phyloP scores from a whole-genome alignment of 1,140 invertebrate genomes.

The Wiebesia pumilae region DNA sequence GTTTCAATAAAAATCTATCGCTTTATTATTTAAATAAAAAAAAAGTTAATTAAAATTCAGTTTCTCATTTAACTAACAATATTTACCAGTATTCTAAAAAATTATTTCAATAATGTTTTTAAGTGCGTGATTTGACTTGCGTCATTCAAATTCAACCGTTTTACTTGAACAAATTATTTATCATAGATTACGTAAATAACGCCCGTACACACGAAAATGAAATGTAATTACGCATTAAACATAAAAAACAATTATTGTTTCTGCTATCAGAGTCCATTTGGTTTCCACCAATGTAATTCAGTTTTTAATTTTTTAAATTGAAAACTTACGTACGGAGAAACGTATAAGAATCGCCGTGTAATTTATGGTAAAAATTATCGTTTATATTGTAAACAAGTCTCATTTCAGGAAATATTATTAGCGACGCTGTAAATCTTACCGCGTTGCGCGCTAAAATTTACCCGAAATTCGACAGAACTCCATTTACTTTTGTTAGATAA shows the following conservation, averaged over 20 bases:
- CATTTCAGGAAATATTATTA: not conserved
- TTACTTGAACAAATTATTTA: not conserved
- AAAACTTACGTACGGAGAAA: not conserved
- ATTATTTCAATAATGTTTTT: not conserved
- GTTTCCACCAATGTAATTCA: not conserved
- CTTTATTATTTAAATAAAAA: too few relatives aligned
- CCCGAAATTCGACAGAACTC: not conserved
- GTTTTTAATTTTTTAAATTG: not conserved
- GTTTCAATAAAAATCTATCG: too few relatives aligned
- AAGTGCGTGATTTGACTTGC: too few relatives aligned
- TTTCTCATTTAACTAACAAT: too few relatives aligned
- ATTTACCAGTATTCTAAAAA: not conserved
- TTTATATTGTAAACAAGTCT: not conserved
- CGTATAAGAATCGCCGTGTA: not conserved
- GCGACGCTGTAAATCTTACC: not conserved
- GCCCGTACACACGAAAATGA: not conserved
- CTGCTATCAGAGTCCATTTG: not conserved
- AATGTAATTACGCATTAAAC: not conserved
- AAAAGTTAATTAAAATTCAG: too few relatives aligned
- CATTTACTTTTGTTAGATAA: not conserved
- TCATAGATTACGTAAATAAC: not conserved
- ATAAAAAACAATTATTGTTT: not conserved
- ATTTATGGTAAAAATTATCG: not conserved
- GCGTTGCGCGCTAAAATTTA: not conserved
- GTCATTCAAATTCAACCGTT: too few relatives aligned